A percentile compares a stretch with the other conserved stretches of the same genome.
Conservation (phyloP, 2,113 vertebrate genomes). For the Catharus fuscescens region DNA sequence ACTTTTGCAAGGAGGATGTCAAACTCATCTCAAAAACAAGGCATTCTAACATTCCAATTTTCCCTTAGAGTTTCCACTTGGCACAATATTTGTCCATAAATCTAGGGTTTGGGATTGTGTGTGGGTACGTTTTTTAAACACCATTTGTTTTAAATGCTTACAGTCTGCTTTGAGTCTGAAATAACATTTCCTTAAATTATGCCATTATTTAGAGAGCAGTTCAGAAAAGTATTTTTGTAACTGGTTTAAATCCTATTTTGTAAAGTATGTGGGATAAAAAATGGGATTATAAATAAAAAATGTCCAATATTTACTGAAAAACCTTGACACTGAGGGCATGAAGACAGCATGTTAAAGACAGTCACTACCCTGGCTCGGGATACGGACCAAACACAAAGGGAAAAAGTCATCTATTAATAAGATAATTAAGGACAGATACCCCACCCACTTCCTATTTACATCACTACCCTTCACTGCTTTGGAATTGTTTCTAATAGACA, state of each 20-base stretch:
- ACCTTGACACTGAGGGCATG: not conserved
- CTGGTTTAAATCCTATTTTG: not conserved
- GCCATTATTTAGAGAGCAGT: not conserved
- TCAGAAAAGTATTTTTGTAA: not conserved
- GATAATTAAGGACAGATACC: not conserved
- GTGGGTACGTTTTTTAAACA: not conserved
- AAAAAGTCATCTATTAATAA: not conserved
- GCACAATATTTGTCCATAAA: not conserved
- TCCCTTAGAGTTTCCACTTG: not conserved
- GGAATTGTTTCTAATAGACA: constrained; percentile 2
- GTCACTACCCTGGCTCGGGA: not conserved
- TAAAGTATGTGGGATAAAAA: not conserved
- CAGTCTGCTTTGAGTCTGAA: not conserved
- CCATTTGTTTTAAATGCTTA: not conserved
- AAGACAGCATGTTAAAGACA: not conserved
- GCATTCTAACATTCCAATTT: not conserved
- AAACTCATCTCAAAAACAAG: not conserved
- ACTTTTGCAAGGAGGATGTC: not conserved
- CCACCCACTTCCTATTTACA: not conserved
- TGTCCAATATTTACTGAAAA: rapidly evolving
- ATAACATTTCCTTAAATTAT: not conserved
- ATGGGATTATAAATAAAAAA: not conserved
- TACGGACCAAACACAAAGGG: not conserved
- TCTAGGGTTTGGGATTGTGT: not conserved
- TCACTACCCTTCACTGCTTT: not conserved